Evolutionary conservation across 2,113 vertebrate species (phyloP), one percentile per base, ranked within the genome.

Genomic region (Hypanus sabinus): DNA sequence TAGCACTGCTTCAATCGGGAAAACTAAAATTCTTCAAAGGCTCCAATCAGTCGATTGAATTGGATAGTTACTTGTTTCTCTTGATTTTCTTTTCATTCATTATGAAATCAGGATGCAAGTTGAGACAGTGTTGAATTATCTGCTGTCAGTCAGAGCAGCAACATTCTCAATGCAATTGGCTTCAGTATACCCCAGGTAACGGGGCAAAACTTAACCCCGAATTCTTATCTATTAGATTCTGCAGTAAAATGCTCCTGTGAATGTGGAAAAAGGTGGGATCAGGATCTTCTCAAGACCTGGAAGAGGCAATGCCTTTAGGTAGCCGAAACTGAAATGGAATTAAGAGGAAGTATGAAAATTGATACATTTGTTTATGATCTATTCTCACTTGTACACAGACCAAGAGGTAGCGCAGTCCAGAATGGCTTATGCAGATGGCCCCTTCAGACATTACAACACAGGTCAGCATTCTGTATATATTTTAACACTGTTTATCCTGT

Each of bases 331-430:
- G 60, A n/a, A 90, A 30, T n/a, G 62, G 68, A 55, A 93, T 22
- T 20, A 46, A 93, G 33, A 38, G 27, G n/a, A 93, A 46, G 91
- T 27, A 93, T 93, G 91, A 75, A 93, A 27, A 55, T 75, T 93
- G 85, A 65, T 93, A 73, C 5, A 46, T 93, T 93, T 93, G 36
- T 55, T 93, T 55, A 93, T 24, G 22, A 73, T 93, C 70, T 93
- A 71, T 93, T 93, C 91, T 93, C 91, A 93, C 91, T 93, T 93
- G 36, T 73, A 93, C 91, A 93, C 91, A 93, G 91, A 93, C 36
- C 91, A 93, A 93, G 91, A 93, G 91, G 91, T 93, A 93, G 91
- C 91, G 22, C 91, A 93, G 68, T 93, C 91, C 91, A 73, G 91
- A 93, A 93, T 93, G 91, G 70, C 91, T 71, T 93, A 73, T 73